Conservation (phyloP, 2,888 invertebrate species). For the Dugesia japonica region DNA sequence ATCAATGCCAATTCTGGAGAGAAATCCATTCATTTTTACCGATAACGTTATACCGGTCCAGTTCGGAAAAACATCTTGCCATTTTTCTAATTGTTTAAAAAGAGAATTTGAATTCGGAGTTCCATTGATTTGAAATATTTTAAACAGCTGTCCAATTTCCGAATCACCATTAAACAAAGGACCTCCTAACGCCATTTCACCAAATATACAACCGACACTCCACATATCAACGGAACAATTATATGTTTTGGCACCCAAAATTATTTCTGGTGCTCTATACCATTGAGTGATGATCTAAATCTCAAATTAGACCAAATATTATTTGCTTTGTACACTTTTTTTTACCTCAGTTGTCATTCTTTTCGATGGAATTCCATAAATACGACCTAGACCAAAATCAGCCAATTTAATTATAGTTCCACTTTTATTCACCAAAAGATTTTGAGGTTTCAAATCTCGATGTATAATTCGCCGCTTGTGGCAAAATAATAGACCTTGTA, state of each 20-base stretch:
- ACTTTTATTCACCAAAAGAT: not conserved
- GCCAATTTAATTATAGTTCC: constrained; percentile 7
- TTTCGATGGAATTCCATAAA: not conserved
- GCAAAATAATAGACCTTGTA: not conserved
- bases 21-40: not conserved
- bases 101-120: constrained; percentile 59
- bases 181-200: constrained; percentile 66
- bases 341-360: not conserved
- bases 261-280: constrained; percentile 90
- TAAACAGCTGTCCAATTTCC: constrained; percentile 89
- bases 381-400: not conserved
- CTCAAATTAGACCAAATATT: too few species aligned
- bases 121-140: constrained; percentile 78
- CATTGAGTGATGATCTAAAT: constrained; percentile 75
- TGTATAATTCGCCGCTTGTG: not conserved
- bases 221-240: constrained; percentile 90
- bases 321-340: too few species aligned
- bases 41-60: not conserved
- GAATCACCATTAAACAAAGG: constrained; percentile 91
- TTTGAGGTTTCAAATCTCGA: constrained; percentile 12
- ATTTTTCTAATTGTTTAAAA: not conserved
- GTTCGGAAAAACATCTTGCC: not conserved
- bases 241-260: constrained; percentile 71
- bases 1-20: not conserved
- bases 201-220: constrained; percentile 91